phyloP scores from a whole-genome alignment of 1,140 invertebrate genomes.

The Lanistes nyassanus region DNA sequence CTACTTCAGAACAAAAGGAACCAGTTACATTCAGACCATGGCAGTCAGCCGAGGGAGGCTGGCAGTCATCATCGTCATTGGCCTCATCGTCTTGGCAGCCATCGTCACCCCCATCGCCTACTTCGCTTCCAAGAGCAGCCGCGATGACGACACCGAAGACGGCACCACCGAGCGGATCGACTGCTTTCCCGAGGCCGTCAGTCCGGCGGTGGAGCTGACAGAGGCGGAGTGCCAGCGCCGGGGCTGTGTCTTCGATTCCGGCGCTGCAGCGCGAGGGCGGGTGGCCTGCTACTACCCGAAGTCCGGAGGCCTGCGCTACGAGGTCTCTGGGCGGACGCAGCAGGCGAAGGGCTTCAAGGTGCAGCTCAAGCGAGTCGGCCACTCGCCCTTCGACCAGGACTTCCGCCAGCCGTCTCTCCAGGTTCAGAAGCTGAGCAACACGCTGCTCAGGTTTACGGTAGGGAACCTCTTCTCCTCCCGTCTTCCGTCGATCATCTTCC shows the following conservation, averaged over 20 bases:
- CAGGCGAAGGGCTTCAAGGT: slow-evolving; percentile 33
- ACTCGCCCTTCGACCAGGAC: slow-evolving; percentile 37
- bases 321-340: slow-evolving; percentile 9
- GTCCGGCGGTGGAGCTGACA: slow-evolving; percentile 28
- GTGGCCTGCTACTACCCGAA: slow-evolving; percentile 26
- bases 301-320: slow-evolving; percentile 23
- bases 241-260: slow-evolving; percentile 37
- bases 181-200: slow-evolving; percentile 44
- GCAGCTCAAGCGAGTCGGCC: slow-evolving; percentile 30
- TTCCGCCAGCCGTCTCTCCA: slow-evolving; percentile 34
- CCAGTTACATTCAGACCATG: not conserved
- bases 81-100: slow-evolving; percentile 39
- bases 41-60: slow-evolving; percentile 25
- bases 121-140: slow-evolving; percentile 22
- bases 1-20: too few relatives aligned
- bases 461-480: not conserved
- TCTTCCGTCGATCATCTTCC: too few relatives aligned
- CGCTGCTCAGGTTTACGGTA: slow-evolving; percentile 48
- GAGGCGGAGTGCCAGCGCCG: slow-evolving; percentile 38
- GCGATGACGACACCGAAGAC: slow-evolving; percentile 24
- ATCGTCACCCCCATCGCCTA: slow-evolving; percentile 44
- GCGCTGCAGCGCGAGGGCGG: not conserved
- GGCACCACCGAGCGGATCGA: slow-evolving; percentile 37
- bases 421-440: slow-evolving; percentile 38
- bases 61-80: slow-evolving; percentile 25